Evolutionary conservation across 2,888 invertebrate genomes (phyloP), one percentile per base, ranked within the genome.

Genomic region (Bombyx huttoni): DNA sequence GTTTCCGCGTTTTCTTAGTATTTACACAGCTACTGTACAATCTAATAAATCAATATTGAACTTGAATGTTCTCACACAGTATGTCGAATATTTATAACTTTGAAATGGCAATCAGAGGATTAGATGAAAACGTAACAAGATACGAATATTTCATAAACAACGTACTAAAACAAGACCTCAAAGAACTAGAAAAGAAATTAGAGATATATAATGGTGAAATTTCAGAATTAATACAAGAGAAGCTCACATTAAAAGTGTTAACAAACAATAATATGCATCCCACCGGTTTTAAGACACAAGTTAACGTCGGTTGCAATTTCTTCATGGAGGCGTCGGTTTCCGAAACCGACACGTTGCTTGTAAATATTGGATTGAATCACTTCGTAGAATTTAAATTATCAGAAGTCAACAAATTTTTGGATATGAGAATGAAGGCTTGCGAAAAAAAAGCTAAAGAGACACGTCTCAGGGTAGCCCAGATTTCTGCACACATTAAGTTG

Each of bases 231-330:
- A 76, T 92, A 8, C 94, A 95, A 66, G 87, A 96, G 48, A 92
- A 93, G 71, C 92, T 92, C 53, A 89, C 92, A 0, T 89, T 96
- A 24, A 90, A 92, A 70, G 91, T 92, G 0, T 77, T 95, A 5
- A 74, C 90, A 50, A 89, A 91, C 53, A 89, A 89, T 45, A 80
- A 85, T 3, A 69, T 89, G 0, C 84, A 91, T 49, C 86, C 90
- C 7, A 52, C 71, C 14, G 84, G 87, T 1, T 84, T 85, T 51
- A 86, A 86, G 67, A 75, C 80, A 5, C 86, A 87, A 66, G 90
- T 96, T 34, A 94, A 96, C 70, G 80, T 97, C 35, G 96, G 96
- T n/a, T 93, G 94, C 62, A 94, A 94, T 73, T 93, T 96, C 61
- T 96, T 94, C 65, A 92, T 94, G 72, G 93, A 96, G 73, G 95